Evolutionary conservation across 2,113 vertebrate species (phyloP), one percentile per base, ranked within the genome.

Genomic region (Phyllostomus discolor): DNA sequence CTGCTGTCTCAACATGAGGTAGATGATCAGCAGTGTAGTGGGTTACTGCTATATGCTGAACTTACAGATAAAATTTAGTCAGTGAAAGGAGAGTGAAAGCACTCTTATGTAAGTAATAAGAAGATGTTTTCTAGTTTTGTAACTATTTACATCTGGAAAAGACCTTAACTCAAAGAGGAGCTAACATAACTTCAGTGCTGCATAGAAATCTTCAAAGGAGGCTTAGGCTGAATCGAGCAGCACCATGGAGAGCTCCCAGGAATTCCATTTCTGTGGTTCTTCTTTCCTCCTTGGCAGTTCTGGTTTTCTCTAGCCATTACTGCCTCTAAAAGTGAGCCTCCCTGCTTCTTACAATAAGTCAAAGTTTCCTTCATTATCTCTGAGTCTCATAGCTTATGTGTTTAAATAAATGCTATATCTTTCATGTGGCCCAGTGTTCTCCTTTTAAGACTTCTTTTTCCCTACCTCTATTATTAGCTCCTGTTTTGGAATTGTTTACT

Each of bases 171-270:
- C 72, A 35, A 33, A 69, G 10, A 43, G 84, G 70, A 70, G 15
- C n/a, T 69, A 26, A 91, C 15, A 10, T 73, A 7, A 33, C 48
- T 54, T 59, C 26, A 33, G 0, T 24, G 70, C 17, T 59, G 2
- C 10, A 1, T 57, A 7, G 75, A 76, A 59, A 92, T 10, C 2
- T 1, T 43, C 12, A 52, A 24, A 59, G 28, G 12, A 35, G 26
- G 11, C 17, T 12, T n/a, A 15, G 19, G n/a, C 28, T 33, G 54
- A 35, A 9, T 33, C 57, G 50, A 69, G 31, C 72, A 96, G 95
- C n/a, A 95, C 94, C 95, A 73, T 9, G 96, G 97, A 95, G 48
- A 95, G 94, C 83, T 95, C 94, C 72, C 7, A 10, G 14, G 66
- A 48, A 57, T 9, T n/a, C 48, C 5, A 1, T 22, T 38, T 48